Percentiles rank a stretch among this genome's conserved stretches.
Conservation (phyloP, 2,113 vertebrate genomes). For the Felis chaus region DNA sequence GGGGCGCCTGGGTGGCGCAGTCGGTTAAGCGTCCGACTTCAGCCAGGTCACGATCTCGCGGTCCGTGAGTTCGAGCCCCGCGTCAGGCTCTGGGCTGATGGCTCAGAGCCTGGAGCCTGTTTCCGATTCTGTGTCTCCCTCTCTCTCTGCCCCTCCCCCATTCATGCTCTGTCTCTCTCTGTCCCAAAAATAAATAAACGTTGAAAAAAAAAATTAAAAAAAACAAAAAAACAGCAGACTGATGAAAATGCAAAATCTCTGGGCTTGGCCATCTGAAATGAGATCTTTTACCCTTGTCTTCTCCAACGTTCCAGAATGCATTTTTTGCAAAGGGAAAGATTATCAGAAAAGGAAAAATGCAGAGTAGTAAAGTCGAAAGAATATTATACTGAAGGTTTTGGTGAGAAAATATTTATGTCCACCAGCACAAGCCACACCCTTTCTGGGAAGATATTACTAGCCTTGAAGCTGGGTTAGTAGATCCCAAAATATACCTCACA, state of each 20-base stretch:
- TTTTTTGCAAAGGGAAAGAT: conserved; percentile 52
- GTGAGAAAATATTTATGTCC: conserved; percentile 62
- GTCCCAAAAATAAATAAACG: no score
- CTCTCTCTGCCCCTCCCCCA: no score
- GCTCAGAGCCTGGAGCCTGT: no score
- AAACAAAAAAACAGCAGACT: conserved; percentile 63
- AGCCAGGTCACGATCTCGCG: no score
- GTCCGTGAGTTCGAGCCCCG: no score
- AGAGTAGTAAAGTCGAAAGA: conserved; percentile 40
- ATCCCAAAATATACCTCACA: conserved; percentile 56
- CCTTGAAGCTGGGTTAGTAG: conserved; percentile 34
- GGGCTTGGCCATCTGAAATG: conserved; percentile 67
- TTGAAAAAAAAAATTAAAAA: no score
- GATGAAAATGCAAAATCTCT: conserved; percentile 64
- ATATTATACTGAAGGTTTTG: conserved; percentile 44
- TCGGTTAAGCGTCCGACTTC: no score
- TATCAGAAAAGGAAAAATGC: conserved; percentile 44
- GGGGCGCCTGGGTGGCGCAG: no score
- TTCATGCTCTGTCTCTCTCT: no score
- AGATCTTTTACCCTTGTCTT: conserved; percentile 56
- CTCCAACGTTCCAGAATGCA: conserved; percentile 45
- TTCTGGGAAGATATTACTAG: conserved; percentile 59
- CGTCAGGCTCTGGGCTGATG: no score
- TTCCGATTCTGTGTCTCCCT: no score
- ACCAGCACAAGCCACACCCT: conserved; percentile 53